Evolutionary conservation across 1,140 invertebrate genomes (phyloP).

Genomic region (Drosophila malerkotliana): DNA sequence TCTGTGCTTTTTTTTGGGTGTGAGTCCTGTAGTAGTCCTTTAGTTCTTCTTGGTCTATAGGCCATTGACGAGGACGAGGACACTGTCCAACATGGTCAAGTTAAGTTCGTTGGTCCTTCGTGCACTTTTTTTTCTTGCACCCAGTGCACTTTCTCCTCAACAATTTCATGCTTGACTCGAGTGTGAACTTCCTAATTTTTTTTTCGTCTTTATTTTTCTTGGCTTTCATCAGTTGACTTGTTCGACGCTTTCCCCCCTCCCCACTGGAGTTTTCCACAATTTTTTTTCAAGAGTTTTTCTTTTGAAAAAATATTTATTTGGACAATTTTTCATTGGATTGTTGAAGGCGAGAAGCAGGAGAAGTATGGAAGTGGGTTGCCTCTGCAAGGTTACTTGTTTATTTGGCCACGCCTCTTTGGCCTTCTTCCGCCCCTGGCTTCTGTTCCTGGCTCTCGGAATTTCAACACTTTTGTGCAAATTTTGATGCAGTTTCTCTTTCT

Average conservation of each 20-base stretch:
- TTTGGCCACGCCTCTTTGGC: too few species aligned
- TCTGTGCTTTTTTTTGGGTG: conserved; percentile 3
- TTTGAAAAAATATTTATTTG: conserved; percentile 49
- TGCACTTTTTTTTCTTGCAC: conserved; percentile 1
- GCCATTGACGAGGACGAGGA: conserved; percentile 49
- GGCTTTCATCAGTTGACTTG: conserved; percentile 40
- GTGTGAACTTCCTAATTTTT: conserved; percentile 19
- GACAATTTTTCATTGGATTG: conserved; percentile 50
- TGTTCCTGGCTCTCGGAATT: too few species aligned
- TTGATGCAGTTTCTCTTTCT: conserved; percentile 34
- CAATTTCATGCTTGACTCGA: conserved; percentile 53
- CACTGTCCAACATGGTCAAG: conserved; percentile 42
- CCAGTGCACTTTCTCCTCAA: conserved; percentile 53
- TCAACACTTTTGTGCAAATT: conserved; percentile 73
- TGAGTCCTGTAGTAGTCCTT: neutral
- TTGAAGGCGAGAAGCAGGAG: conserved; percentile 6
- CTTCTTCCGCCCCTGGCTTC: too few species aligned
- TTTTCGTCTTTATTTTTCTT: neutral
- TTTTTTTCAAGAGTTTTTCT: conserved; percentile 2
- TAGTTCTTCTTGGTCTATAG: conserved; percentile 15
- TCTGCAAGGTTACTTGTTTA: too few species aligned
- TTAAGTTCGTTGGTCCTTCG: conserved; percentile 37
- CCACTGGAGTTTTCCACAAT: neutral
- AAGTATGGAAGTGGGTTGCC: neutral
- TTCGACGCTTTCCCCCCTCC: conserved; percentile 1